Conservation (phyloP, 2,113 vertebrate genomes). For the Muscicapa adusta region DNA sequence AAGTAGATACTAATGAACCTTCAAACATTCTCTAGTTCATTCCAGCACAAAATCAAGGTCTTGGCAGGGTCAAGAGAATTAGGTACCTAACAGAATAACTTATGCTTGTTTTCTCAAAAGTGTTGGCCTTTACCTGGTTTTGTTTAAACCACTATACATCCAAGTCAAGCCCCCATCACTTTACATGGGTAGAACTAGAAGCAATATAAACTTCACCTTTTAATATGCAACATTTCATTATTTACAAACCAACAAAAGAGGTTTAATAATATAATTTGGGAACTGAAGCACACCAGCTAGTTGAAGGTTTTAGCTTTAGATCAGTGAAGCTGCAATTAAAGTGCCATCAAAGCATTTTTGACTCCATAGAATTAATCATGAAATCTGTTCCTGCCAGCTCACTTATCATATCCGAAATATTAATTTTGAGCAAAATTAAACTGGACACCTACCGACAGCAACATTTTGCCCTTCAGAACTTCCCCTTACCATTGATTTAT, state of each 20-base stretch:
- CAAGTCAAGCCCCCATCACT: neutral
- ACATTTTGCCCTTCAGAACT: constrained; percentile 85
- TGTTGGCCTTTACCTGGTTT: neutral
- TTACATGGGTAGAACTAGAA: neutral
- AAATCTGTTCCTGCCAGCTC: constrained; percentile 82
- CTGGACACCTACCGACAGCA: constrained; percentile 81
- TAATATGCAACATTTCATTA: constrained; percentile 37
- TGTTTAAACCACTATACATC: neutral
- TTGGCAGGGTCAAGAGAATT: neutral
- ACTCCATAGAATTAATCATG: constrained; percentile 79
- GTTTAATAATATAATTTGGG: constrained; percentile 63
- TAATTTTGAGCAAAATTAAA: constrained; percentile 85
- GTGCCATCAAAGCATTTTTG: constrained; percentile 78
- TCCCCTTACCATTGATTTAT: constrained; percentile 82
- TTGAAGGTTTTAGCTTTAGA: constrained; percentile 68
- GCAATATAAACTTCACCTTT: neutral
- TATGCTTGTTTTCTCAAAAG: neutral
- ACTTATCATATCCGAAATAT: constrained; percentile 85
- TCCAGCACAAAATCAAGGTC: neutral
- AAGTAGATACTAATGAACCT: constrained; percentile 10
- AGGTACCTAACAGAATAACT: neutral
- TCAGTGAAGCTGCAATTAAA: constrained; percentile 75
- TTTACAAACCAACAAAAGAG: constrained; percentile 44
- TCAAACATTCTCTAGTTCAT: neutral
- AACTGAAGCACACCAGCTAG: constrained; percentile 36